A percentile compares a stretch with the other conserved stretches of the same genome.
These are phyloP conservation scores for Corythornis cristatus DNA, from an alignment of 2,113 vertebrate species.

Conservation along the genomic window DNA sequence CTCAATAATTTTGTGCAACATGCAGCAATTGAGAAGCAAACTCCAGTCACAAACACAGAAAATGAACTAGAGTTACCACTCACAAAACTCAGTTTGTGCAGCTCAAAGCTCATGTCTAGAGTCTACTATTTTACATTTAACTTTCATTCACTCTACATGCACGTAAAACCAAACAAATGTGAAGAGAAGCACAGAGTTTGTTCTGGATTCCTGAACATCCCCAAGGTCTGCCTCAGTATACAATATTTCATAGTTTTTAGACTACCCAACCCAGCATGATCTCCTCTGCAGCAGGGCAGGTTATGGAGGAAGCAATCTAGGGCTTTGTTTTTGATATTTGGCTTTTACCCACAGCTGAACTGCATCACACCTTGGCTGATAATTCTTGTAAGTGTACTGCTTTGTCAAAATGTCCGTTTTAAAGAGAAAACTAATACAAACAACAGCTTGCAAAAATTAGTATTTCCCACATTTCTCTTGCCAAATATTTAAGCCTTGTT, in stretches of 20 bases:
- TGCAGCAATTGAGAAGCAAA: background rate
- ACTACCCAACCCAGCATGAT: background rate
- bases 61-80: background rate
- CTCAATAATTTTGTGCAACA: background rate
- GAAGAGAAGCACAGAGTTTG: background rate
- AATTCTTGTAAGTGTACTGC: fast-evolving
- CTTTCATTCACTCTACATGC: background rate
- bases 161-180: background rate
- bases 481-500: background rate
- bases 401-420: background rate
- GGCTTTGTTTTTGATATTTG: background rate
- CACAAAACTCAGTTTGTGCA: background rate
- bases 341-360: background rate
- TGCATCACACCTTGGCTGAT: background rate
- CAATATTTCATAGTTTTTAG: background rate
- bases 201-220: background rate
- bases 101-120: background rate
- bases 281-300: background rate
- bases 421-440: background rate
- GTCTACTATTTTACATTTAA: background rate
- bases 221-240: background rate
- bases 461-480: background rate
- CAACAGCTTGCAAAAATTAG: background rate
- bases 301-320: fast-evolving
- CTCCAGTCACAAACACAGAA: background rate